Conservation (phyloP, 1,140 invertebrate species). For the Chironomus tepperi region DNA sequence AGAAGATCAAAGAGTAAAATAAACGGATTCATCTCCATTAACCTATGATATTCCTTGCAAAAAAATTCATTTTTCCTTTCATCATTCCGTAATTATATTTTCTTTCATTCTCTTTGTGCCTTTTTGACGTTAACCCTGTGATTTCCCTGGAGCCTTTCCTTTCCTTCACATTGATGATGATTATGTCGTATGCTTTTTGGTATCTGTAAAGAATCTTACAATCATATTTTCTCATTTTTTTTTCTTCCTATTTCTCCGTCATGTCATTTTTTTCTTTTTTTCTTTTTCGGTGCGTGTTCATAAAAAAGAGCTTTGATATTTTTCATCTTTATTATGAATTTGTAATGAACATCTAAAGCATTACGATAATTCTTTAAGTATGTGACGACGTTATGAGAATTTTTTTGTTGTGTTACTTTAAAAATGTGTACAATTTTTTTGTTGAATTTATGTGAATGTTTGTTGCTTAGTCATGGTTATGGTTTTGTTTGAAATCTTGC, state of each 20-base stretch:
- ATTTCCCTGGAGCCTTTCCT: background rate
- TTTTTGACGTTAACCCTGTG: constrained; percentile 12
- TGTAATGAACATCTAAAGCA: no score
- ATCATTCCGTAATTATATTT: constrained; percentile 14
- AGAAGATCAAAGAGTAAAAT: background rate
- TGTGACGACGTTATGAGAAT: no score
- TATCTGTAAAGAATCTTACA: background rate
- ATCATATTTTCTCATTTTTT: background rate
- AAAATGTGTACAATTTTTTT: no score
- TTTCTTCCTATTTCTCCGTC: background rate
- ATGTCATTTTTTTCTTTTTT: background rate
- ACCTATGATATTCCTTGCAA: background rate
- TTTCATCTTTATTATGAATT: no score
- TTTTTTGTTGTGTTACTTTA: no score
- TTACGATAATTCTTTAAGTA: no score
- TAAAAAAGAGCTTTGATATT: no score
- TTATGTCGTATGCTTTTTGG: background rate
- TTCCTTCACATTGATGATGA: background rate
- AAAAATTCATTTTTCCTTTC: constrained; percentile 14
- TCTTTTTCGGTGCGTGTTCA: background rate
- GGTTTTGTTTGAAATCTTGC: no score
- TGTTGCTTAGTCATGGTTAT: no score
- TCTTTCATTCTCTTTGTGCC: background rate
- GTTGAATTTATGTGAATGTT: no score
- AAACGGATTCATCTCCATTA: constrained; percentile 12